A percentile compares a stretch with the other conserved stretches of the same genome.
These are phyloP conservation scores for Drosophila dunni DNA, from an alignment of 1,140 invertebrate species.

Conservation along the genomic window DNA sequence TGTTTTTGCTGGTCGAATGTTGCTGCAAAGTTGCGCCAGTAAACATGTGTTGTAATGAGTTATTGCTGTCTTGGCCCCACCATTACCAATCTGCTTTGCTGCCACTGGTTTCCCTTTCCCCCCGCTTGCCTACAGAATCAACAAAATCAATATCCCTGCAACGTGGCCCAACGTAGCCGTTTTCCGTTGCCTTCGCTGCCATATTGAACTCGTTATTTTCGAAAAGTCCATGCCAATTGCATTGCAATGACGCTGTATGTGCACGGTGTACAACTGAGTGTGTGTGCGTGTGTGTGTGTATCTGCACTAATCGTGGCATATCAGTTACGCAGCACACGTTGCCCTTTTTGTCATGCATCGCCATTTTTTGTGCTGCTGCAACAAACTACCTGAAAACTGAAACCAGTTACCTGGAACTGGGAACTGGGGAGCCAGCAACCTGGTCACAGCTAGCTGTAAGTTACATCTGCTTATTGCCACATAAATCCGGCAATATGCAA, in stretches of 20 bases:
- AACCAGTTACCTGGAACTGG: not conserved
- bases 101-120: not conserved
- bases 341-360: constrained; percentile 37
- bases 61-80: constrained; percentile 61
- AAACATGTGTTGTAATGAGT: constrained; percentile 81
- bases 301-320: constrained; percentile 71
- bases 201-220: constrained; percentile 62
- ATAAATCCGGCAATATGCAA: constrained; percentile 79
- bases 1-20: constrained; percentile 4
- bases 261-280: not conserved
- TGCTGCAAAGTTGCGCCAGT: constrained; percentile 67
- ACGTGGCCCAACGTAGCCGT: constrained; percentile 17
- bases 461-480: constrained; percentile 82
- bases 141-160: constrained; percentile 67
- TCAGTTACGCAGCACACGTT: constrained; percentile 78
- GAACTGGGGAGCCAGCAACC: too few species aligned
- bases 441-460: constrained; percentile 29
- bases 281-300: constrained; percentile 27
- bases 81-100: constrained; percentile 1
- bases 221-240: constrained; percentile 65
- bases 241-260: constrained; percentile 33
- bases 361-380: constrained; percentile 41
- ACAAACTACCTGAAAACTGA: constrained; percentile 9
- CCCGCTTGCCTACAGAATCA: not conserved
- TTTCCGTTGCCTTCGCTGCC: constrained; percentile 24